phyloP scores from a whole-genome alignment of 2,113 vertebrate genomes.

The Poeciliopsis turrubarensis region DNA sequence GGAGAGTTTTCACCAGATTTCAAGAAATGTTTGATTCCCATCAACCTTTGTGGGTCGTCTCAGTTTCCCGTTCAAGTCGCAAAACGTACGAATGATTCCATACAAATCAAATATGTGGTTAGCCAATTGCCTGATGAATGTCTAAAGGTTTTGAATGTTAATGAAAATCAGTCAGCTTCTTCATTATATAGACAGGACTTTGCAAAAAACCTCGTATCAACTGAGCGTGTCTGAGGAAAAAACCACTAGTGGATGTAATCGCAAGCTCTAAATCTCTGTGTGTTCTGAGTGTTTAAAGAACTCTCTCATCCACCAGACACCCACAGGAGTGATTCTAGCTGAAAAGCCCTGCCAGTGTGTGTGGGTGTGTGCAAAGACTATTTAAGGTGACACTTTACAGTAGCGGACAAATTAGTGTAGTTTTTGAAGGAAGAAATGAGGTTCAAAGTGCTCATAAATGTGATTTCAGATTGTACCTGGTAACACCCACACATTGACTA shows the following conservation, averaged over 20 bases:
- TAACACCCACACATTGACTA: background rate
- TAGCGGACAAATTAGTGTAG: background rate
- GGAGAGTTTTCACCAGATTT: background rate
- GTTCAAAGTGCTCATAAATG: background rate
- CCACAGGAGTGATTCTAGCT: slow-evolving; percentile 4
- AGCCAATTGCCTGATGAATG: background rate
- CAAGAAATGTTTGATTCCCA: background rate
- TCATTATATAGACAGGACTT: background rate
- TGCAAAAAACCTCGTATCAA: slow-evolving; percentile 16
- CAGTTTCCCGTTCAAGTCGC: background rate
- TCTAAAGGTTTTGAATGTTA: background rate
- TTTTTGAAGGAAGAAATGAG: background rate
- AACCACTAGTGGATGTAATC: background rate
- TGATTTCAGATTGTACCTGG: background rate
- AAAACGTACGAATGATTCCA: background rate
- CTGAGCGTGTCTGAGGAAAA: background rate
- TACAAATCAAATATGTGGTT: too few relatives aligned
- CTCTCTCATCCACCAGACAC: background rate
- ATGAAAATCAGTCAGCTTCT: background rate
- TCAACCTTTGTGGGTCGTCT: slow-evolving; percentile 21
- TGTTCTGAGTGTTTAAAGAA: background rate
- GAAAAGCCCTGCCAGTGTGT: slow-evolving; percentile 8
- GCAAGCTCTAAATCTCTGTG: background rate
- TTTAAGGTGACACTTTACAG: slow-evolving; percentile 11
- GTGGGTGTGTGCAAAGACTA: slow-evolving; percentile 13